These are phyloP conservation scores for Girardinichthys multiradiatus DNA, from an alignment of 2,113 vertebrate genomes.

Conservation along the genomic window DNA sequence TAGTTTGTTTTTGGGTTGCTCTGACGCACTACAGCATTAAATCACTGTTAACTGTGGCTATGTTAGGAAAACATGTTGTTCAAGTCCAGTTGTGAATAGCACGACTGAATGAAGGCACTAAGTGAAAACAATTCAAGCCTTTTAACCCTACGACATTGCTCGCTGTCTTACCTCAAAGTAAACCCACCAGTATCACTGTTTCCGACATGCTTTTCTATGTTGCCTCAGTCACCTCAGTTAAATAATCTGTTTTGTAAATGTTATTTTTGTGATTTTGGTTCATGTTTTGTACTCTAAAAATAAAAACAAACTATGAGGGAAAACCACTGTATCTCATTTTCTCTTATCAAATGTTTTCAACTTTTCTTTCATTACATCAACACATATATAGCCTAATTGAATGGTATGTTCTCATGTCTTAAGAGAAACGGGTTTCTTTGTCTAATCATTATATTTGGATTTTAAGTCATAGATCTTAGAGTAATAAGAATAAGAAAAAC, in stretches of 20 bases:
- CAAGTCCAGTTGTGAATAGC: conserved; percentile 63
- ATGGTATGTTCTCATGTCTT: no score
- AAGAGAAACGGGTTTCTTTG: no score
- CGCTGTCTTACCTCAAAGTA: conserved; percentile 72
- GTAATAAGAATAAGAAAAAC: no score
- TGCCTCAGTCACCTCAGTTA: conserved; percentile 79
- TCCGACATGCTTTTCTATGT: conserved; percentile 76
- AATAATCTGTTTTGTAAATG: conserved; percentile 81
- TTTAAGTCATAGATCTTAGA: no score
- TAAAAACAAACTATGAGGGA: conserved; percentile 71
- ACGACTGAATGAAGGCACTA: conserved; percentile 74
- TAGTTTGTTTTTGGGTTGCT: conserved; percentile 55
- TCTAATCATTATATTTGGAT: no score
- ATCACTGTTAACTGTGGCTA: conserved; percentile 66
- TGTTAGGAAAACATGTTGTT: conserved; percentile 40
- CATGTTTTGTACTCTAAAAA: conserved; percentile 83
- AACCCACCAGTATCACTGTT: conserved; percentile 68
- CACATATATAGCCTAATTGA: no score
- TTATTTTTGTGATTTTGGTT: conserved; percentile 80
- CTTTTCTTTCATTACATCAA: no score
- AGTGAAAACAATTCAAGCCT: conserved; percentile 56
- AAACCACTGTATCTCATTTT: not conserved
- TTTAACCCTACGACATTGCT: conserved; percentile 62
- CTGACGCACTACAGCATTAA: conserved; percentile 56
- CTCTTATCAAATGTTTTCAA: not conserved